phyloP scores from a whole-genome alignment of 2,797 vertebrate genomes.

The Melanotaenia pygmaea region DNA sequence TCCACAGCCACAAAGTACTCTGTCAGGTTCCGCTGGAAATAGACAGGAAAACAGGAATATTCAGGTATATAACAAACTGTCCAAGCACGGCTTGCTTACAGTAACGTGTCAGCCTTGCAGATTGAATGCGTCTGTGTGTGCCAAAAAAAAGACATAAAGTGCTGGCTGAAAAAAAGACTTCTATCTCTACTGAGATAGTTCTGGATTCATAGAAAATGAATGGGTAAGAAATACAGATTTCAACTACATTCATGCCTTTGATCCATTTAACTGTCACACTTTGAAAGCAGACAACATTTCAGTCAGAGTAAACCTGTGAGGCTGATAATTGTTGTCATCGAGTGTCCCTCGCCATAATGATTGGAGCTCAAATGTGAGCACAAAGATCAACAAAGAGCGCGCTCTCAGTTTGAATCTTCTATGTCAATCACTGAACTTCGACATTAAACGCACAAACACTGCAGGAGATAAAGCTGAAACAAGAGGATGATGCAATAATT shows the following conservation, averaged over 20 bases:
- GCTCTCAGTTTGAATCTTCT: slow-evolving; percentile 52
- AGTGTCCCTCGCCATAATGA: slow-evolving; percentile 23
- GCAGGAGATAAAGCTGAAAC: slow-evolving; percentile 68
- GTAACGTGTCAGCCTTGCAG: slow-evolving; percentile 46
- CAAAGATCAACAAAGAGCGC: slow-evolving; percentile 52
- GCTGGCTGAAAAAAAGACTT: slow-evolving; percentile 30
- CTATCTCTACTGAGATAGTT: slow-evolving; percentile 9
- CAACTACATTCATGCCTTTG: slow-evolving; percentile 1
- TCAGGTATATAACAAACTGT: slow-evolving; percentile 67
- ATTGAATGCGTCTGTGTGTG: slow-evolving; percentile 39
- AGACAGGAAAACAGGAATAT: slow-evolving; percentile 59
- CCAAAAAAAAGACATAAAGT: slow-evolving; percentile 32
- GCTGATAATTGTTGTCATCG: slow-evolving; percentile 16
- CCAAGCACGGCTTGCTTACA: slow-evolving; percentile 50
- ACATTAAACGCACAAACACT: slow-evolving; percentile 64
- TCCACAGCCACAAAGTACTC: slow-evolving; percentile 99
- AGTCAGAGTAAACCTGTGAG: slow-evolving; percentile 15
- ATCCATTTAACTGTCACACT: background rate
- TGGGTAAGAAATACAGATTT: slow-evolving; percentile 3
- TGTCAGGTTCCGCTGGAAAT: slow-evolving; percentile 94
- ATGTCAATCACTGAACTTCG: slow-evolving; percentile 56
- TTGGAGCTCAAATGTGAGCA: slow-evolving; percentile 42
- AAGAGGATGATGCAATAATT: slow-evolving; percentile 76
- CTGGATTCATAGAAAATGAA: slow-evolving; percentile 22
- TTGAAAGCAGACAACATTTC: slow-evolving; percentile 8